Evolutionary conservation across 37 sponge, comb jelly and placozoan genomes (phyloP).

Genomic region (Ephydatia muelleri): DNA sequence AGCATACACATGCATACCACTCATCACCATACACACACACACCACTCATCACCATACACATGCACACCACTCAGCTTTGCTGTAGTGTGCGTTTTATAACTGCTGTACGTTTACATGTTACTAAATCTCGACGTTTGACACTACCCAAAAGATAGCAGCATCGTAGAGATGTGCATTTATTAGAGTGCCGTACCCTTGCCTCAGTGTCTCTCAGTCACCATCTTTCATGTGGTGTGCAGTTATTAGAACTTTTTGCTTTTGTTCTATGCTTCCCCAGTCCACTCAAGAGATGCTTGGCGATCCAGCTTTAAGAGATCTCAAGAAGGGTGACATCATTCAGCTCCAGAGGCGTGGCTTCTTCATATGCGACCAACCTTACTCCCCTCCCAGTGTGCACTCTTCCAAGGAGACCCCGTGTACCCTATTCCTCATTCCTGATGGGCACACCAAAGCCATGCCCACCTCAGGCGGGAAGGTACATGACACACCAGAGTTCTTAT

Average conservation of each 20-base stretch:
- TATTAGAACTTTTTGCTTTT: neutral
- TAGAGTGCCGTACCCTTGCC: no score
- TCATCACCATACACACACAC: no score
- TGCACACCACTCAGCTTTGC: no score
- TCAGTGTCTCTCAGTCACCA: no score
- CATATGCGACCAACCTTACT: constrained; percentile 93
- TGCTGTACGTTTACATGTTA: no score
- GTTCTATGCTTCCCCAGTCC: constrained; percentile 26
- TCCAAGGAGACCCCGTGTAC: constrained; percentile 83
- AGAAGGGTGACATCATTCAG: constrained; percentile 99
- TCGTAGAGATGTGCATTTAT: no score
- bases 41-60: no score
- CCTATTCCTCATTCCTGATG: constrained; percentile 93
- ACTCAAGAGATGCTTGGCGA: constrained; percentile 84
- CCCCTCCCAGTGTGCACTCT: constrained; percentile 60
- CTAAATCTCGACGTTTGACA: no score
- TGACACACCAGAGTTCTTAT: neutral
- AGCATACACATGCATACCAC: no score
- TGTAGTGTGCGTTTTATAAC: no score
- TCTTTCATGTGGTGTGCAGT: no score
- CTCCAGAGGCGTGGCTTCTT: constrained; percentile 95
- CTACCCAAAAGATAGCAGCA: no score
- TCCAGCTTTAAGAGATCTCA: constrained; percentile 70
- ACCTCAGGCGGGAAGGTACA: constrained; percentile 35
- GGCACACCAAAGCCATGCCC: constrained; percentile 76